Conservation (phyloP, 2,888 invertebrate species). For the Cerastis leucographa region DNA sequence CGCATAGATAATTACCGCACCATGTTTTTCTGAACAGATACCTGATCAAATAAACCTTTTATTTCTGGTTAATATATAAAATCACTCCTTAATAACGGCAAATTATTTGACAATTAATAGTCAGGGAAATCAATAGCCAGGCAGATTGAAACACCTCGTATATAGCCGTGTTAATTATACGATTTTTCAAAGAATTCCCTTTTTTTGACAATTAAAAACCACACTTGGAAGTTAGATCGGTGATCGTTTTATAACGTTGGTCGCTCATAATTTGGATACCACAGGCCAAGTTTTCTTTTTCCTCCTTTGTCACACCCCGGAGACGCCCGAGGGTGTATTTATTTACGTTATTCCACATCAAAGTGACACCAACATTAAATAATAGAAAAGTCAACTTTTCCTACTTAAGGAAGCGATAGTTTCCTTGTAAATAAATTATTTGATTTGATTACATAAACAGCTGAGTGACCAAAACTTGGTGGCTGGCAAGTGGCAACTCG, state of each 20-base stretch:
- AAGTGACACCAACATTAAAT: slow-evolving; percentile 36
- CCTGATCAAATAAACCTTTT: slow-evolving; percentile 7
- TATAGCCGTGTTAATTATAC: background rate
- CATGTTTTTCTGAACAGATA: slow-evolving; percentile 44
- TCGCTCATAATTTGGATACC: background rate
- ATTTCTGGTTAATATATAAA: background rate
- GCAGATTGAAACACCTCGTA: background rate
- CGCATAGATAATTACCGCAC: slow-evolving; percentile 42
- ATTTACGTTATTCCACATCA: slow-evolving; percentile 12
- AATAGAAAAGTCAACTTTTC: slow-evolving; percentile 47
- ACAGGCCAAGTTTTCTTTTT: background rate
- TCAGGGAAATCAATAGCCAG: too few relatives aligned
- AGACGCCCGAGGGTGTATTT: background rate
- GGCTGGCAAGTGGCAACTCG: slow-evolving; percentile 36
- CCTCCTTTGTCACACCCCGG: background rate
- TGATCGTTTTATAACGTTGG: background rate
- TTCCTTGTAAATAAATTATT: slow-evolving; percentile 63
- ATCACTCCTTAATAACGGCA: background rate
- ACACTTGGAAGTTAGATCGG: too few relatives aligned
- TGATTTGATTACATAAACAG: slow-evolving; percentile 62
- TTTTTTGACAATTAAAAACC: background rate
- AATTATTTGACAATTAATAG: background rate
- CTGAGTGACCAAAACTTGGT: slow-evolving; percentile 53
- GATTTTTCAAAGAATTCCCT: background rate
- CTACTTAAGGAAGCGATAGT: slow-evolving; percentile 46